Percentiles rank a stretch among this genome's conserved stretches.
Conservation (phyloP, 2,797 vertebrate species). For the Gallinago nigripennis region DNA sequence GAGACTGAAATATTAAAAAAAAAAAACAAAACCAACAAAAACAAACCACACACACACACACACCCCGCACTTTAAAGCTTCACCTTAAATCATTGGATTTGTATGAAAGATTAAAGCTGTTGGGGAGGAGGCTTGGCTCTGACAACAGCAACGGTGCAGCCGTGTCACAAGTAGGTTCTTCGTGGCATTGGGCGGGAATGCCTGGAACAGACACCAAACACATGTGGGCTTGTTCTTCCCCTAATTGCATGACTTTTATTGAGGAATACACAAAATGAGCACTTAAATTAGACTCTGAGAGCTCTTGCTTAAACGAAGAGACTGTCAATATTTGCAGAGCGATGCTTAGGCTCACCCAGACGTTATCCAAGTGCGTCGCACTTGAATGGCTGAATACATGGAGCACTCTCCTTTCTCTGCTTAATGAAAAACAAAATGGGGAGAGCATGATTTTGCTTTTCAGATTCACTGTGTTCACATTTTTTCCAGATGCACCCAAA, state of each 20-base stretch:
- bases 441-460: neutral
- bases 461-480: neutral
- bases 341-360: conserved; percentile 14
- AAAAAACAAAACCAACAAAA: too few relatives aligned
- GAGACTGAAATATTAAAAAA: neutral
- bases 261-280: neutral
- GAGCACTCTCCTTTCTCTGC: conserved; percentile 7
- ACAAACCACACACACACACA: too few relatives aligned
- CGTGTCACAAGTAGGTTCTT: neutral
- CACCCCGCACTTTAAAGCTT: neutral
- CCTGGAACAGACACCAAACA: conserved; percentile 9
- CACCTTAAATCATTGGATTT: neutral
- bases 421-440: conserved; percentile 14
- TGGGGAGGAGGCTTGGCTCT: neutral
- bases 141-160: neutral
- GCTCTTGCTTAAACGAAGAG: conserved; percentile 53
- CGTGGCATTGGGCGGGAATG: rapidly evolving
- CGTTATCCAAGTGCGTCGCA: neutral
- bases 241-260: conserved; percentile 10
- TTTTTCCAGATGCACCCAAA: conserved; percentile 7
- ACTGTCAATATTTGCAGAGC: conserved; percentile 44
- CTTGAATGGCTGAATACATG: conserved; percentile 31
- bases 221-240: neutral
- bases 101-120: neutral
- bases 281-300: conserved; percentile 51